Percentiles rank a stretch among this genome's conserved stretches.
phyloP scores from a whole-genome alignment of 2,113 vertebrate species.

The Anarrhichthys ocellatus region DNA sequence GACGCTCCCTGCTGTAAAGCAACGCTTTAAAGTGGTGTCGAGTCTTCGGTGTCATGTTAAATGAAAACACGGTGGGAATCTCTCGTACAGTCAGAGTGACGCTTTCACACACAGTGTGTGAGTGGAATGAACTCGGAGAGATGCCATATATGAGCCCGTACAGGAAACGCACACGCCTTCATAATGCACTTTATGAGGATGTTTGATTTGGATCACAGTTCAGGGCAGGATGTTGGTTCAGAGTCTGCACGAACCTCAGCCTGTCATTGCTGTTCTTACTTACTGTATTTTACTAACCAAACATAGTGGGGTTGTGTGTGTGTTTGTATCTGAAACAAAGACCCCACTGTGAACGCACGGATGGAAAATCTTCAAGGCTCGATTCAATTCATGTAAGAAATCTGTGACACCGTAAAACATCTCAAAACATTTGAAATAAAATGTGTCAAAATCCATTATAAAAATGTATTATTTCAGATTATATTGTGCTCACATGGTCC shows the following conservation, averaged over 20 bases:
- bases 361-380: background rate
- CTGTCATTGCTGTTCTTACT: slow-evolving; percentile 37
- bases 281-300: background rate
- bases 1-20: slow-evolving; percentile 54
- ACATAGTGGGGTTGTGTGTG: background rate
- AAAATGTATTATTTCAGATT: background rate
- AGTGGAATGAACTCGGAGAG: slow-evolving; percentile 18
- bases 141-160: background rate
- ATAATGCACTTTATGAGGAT: background rate
- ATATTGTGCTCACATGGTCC: background rate
- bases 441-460: background rate
- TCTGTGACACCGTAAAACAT: background rate
- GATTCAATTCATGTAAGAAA: background rate
- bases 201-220: slow-evolving; percentile 55
- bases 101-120: slow-evolving; percentile 12
- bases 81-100: slow-evolving; percentile 7
- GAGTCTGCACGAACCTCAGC: slow-evolving; percentile 14
- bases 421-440: background rate
- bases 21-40: slow-evolving; percentile 67
- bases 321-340: background rate
- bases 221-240: slow-evolving; percentile 36
- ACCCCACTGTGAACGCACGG: background rate
- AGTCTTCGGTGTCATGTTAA: slow-evolving; percentile 57
- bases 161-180: slow-evolving; percentile 33
- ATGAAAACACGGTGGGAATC: slow-evolving; percentile 66